Conservation (phyloP, 2,113 vertebrate species). For the Eurypyga helias region DNA sequence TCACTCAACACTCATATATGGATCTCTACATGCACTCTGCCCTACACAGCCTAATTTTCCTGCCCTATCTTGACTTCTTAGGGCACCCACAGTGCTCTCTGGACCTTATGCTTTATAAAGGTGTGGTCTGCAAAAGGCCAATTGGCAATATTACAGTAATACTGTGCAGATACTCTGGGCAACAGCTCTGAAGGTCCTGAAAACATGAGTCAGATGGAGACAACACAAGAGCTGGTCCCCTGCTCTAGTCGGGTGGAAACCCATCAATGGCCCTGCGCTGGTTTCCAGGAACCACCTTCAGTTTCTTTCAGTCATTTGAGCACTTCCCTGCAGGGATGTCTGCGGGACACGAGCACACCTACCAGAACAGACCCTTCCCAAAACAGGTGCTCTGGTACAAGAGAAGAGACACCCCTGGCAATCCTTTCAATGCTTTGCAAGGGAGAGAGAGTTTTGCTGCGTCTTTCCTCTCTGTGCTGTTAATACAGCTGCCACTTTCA, state of each 20-base stretch:
- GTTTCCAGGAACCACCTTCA: neutral
- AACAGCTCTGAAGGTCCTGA: neutral
- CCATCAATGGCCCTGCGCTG: neutral
- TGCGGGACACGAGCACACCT: fast-evolving
- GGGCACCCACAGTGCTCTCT: neutral
- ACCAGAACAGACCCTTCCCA: neutral
- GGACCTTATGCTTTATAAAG: neutral
- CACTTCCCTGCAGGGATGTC: fast-evolving
- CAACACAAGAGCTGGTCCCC: neutral
- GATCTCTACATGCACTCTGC: neutral
- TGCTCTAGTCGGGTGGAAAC: neutral
- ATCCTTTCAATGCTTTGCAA: fast-evolving
- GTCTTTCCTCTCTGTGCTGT: fast-evolving
- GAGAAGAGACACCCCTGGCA: neutral
- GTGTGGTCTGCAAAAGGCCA: neutral
- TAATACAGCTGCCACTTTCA: neutral
- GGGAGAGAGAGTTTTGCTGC: neutral
- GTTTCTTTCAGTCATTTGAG: neutral
- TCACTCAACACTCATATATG: neutral
- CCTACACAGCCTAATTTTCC: too few relatives aligned
- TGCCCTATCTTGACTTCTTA: neutral
- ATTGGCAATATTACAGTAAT: too few relatives aligned
- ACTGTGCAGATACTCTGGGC: too few relatives aligned
- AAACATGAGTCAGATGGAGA: neutral
- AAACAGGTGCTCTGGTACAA: neutral